Conservation (phyloP, 2,888 invertebrate species). For the Plebejus melissa region DNA sequence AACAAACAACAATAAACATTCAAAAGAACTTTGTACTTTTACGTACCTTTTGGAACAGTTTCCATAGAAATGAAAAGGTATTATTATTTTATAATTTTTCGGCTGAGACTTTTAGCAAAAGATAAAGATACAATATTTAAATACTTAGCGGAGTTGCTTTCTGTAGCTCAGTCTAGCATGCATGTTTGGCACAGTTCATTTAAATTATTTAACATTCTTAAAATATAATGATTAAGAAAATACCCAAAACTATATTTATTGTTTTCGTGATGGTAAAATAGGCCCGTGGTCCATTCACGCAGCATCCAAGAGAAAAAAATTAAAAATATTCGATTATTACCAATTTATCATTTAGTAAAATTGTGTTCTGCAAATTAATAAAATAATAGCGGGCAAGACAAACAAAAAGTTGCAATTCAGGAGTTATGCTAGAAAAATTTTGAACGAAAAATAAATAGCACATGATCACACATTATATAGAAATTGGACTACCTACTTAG, state of each 20-base stretch:
- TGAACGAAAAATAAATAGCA: not conserved
- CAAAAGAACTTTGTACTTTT: constrained; percentile 13
- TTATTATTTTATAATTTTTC: constrained; percentile 7
- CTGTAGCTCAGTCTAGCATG: constrained; percentile 21
- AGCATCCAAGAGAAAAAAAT: constrained; percentile 27
- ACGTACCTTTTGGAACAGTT: constrained; percentile 24
- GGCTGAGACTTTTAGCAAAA: constrained; percentile 12
- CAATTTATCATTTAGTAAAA: constrained; percentile 22
- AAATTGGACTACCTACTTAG: not conserved
- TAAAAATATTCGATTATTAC: constrained; percentile 22
- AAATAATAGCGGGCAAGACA: constrained; percentile 9
- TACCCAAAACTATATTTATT: constrained; percentile 27
- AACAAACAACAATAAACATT: constrained; percentile 17
- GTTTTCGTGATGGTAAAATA: constrained; percentile 21
- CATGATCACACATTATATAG: constrained; percentile 10
- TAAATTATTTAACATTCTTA: constrained; percentile 10
- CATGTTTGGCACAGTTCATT: constrained; percentile 11
- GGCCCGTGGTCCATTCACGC: constrained; percentile 25
- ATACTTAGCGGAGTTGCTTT: not conserved
- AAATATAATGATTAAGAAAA: constrained; percentile 11
- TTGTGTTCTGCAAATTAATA: constrained; percentile 20
- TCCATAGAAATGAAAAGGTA: constrained; percentile 14
- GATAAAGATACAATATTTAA: constrained; percentile 5
- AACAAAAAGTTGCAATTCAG: constrained; percentile 19
- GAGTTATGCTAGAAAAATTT: constrained; percentile 3